phyloP scores from a whole-genome alignment of 2,797 vertebrate species.

The Numenius phaeopus region DNA sequence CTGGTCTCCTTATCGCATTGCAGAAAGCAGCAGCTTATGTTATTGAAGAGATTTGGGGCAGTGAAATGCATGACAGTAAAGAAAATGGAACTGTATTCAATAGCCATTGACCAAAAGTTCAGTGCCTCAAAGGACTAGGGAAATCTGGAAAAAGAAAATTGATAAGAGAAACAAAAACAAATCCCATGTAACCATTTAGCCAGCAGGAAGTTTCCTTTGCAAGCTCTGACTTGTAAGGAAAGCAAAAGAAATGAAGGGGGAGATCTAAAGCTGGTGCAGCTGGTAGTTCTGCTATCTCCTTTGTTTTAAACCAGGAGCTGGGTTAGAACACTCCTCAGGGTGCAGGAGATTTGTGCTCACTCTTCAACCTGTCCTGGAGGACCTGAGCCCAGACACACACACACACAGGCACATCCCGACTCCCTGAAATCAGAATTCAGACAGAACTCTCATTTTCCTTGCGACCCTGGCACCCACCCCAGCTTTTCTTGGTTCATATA shows the following conservation, averaged over 20 bases:
- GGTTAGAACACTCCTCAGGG: neutral
- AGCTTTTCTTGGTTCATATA: neutral
- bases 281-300: neutral
- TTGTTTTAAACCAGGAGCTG: neutral
- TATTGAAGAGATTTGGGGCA: neutral
- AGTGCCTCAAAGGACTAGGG: neutral
- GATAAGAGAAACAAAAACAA: neutral
- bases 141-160: neutral
- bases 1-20: accelerated
- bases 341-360: neutral
- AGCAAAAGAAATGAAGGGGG: neutral
- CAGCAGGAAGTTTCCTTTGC: neutral
- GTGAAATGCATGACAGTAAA: neutral
- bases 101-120: neutral
- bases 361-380: neutral
- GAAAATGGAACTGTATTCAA: neutral
- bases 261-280: neutral
- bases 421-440: neutral
- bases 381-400: neutral
- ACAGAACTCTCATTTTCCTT: neutral
- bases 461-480: neutral
- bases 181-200: accelerated
- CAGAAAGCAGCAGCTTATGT: neutral
- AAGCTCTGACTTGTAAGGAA: neutral
- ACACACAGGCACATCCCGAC: accelerated